These are phyloP conservation scores for Neelides folsomi DNA, from an alignment of 2,888 invertebrate species.

Conservation along the genomic window DNA sequence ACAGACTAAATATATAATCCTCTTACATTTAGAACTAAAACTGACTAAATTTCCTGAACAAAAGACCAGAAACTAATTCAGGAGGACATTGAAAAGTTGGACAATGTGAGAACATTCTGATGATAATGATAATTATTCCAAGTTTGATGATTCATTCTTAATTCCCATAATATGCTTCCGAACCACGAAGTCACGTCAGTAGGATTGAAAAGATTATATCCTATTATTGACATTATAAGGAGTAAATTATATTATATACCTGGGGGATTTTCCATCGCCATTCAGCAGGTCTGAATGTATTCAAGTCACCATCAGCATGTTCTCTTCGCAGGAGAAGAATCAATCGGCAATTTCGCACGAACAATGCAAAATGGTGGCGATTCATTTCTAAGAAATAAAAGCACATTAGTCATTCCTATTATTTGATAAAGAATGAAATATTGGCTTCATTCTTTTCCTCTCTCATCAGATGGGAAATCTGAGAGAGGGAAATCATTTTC, in stretches of 20 bases:
- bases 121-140: too few relatives aligned
- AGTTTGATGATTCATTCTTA: too few relatives aligned
- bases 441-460: slow-evolving; percentile 10
- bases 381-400: slow-evolving; percentile 67
- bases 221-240: background rate
- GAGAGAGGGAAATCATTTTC: background rate
- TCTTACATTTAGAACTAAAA: too few relatives aligned
- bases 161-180: too few relatives aligned
- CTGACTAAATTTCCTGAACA: too few relatives aligned
- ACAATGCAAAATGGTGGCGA: slow-evolving; percentile 94
- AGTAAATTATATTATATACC: slow-evolving; percentile 42
- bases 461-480: slow-evolving; percentile 3
- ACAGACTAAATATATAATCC: too few relatives aligned
- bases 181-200: too few relatives aligned
- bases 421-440: slow-evolving; percentile 1
- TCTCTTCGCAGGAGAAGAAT: slow-evolving; percentile 81
- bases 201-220: background rate
- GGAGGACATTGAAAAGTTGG: too few relatives aligned
- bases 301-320: slow-evolving; percentile 80
- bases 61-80: too few relatives aligned
- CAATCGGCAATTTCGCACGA: slow-evolving; percentile 90
- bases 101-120: too few relatives aligned
- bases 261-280: slow-evolving; percentile 96
- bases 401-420: too few relatives aligned
- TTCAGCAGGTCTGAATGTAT: slow-evolving; percentile 92